These are phyloP conservation scores for Protobothrops mucrosquamatus DNA, from an alignment of 2,113 vertebrate species.

Conservation along the genomic window DNA sequence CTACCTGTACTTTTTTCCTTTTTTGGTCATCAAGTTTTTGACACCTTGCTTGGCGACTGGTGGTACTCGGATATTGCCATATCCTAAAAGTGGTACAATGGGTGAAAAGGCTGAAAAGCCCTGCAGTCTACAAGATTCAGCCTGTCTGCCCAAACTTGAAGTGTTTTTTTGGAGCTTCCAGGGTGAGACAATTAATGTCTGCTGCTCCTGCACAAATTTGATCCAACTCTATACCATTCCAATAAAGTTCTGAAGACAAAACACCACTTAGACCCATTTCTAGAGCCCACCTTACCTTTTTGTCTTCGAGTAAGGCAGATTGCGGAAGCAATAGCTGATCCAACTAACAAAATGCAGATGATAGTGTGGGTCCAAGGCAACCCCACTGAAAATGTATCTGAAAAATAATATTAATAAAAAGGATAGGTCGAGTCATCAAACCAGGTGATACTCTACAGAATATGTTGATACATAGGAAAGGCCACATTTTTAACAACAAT, in stretches of 20 bases:
- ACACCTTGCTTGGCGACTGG: too few species aligned
- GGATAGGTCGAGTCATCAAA: neutral
- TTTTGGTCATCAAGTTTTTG: too few species aligned
- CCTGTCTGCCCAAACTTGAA: neutral
- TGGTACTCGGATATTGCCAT: too few species aligned
- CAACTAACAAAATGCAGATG: constrained; percentile 65
- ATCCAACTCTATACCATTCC: constrained; percentile 12
- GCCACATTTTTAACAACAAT: neutral
- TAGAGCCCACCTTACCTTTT: constrained; percentile 57
- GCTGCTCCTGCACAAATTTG: neutral
- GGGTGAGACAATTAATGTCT: neutral
- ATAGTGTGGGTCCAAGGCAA: constrained; percentile 62
- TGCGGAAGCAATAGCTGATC: constrained; percentile 58
- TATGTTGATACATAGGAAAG: neutral
- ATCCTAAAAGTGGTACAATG: too few species aligned
- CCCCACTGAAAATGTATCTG: constrained; percentile 65
- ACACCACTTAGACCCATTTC: neutral
- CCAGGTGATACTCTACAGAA: neutral
- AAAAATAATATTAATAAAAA: neutral
- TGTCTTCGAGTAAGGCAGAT: constrained; percentile 64
- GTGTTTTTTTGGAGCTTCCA: neutral
- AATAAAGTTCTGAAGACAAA: neutral
- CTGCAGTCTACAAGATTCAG: neutral
- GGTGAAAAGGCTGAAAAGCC: too few species aligned
- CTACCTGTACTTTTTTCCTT: too few species aligned